Evolutionary conservation across 2,113 vertebrate genomes (phyloP).

Genomic region (Sula dactylatra): DNA sequence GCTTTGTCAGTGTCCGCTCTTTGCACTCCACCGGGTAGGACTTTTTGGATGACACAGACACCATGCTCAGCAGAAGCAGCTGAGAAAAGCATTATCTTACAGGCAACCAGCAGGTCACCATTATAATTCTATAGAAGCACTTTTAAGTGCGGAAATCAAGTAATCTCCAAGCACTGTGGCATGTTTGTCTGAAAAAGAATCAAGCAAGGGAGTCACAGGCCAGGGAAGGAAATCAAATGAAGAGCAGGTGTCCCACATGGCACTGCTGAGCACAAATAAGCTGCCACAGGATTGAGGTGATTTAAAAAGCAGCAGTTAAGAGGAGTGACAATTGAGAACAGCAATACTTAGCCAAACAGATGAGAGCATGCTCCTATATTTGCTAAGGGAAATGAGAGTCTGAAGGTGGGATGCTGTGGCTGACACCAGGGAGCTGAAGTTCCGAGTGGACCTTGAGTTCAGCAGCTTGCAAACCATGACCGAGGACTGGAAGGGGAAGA

Average conservation of each 20-base stretch:
- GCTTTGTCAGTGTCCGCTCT: not conserved
- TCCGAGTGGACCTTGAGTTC: not conserved
- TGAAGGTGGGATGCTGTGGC: not conserved
- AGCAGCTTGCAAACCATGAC: not conserved
- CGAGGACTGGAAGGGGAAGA: not conserved
- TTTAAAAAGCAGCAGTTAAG: not conserved
- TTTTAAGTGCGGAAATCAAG: not conserved
- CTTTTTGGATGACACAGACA: not conserved
- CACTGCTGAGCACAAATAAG: not conserved
- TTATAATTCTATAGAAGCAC: not conserved
- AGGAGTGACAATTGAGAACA: not conserved
- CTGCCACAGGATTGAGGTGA: not conserved
- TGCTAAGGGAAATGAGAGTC: not conserved
- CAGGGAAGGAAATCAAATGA: not conserved
- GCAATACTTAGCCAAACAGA: rapidly evolving
- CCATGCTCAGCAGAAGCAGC: not conserved
- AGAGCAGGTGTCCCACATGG: not conserved
- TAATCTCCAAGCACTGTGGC: not conserved
- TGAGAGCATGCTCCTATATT: not conserved
- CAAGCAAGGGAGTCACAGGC: not conserved
- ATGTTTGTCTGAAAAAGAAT: not conserved
- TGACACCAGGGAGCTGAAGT: not conserved
- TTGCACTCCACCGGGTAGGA: not conserved
- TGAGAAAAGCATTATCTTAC: not conserved
- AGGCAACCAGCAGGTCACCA: not conserved